Conservation (phyloP, 2,797 vertebrate species). For the Sebastes iracundus region DNA sequence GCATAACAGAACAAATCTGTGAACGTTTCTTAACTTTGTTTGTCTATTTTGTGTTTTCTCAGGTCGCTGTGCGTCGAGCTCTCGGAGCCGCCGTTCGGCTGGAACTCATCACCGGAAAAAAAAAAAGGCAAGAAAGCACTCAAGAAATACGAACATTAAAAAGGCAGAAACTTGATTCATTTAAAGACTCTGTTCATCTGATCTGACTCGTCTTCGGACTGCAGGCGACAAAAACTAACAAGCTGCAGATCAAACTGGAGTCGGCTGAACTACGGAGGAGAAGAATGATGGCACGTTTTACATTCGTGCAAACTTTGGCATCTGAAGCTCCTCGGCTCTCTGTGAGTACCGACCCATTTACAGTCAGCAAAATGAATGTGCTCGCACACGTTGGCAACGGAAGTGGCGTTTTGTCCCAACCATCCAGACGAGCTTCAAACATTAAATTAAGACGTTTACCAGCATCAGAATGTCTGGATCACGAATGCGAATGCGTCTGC, state of each 20-base stretch:
- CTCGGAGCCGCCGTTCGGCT: neutral
- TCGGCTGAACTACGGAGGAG: neutral
- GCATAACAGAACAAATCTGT: neutral
- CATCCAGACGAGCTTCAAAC: too few species aligned
- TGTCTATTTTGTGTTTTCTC: neutral
- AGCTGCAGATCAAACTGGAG: neutral
- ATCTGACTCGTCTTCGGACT: neutral
- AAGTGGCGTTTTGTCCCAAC: too few species aligned
- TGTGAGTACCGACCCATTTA: neutral
- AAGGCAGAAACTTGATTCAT: conserved; percentile 1
- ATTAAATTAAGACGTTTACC: too few species aligned
- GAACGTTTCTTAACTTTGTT: neutral
- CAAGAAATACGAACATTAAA: neutral
- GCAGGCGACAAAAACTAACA: neutral
- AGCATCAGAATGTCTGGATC: too few species aligned
- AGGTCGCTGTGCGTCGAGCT: neutral
- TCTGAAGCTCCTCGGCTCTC: neutral
- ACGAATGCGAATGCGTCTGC: too few species aligned
- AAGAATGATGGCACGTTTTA: neutral
- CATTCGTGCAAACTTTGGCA: conserved; percentile 20
- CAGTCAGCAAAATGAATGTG: too few species aligned
- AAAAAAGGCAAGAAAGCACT: neutral
- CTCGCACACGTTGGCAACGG: too few species aligned
- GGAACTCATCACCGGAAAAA: neutral
- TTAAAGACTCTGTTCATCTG: neutral